Evolutionary conservation across 92 coral and sea anemone species (phyloP).

Genomic region (Parazoanthus darwini): DNA sequence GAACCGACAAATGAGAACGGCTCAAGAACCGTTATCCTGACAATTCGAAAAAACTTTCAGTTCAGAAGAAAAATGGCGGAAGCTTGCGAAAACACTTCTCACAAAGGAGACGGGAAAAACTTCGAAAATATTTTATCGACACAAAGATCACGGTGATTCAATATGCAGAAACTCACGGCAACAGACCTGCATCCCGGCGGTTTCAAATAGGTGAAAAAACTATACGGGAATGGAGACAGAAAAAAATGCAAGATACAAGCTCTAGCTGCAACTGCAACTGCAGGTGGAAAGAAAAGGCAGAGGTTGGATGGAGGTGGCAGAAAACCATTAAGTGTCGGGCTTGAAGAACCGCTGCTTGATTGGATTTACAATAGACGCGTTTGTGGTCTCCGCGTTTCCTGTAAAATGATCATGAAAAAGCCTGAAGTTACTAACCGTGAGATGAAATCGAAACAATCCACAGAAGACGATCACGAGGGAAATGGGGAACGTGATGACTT

Average conservation of each 20-base stretch:
- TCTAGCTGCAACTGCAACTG: constrained; percentile 24
- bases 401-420: constrained; percentile 64
- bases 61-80: background rate
- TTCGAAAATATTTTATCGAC: background rate
- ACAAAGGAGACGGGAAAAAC: background rate
- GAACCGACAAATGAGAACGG: no score
- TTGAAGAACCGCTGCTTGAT: constrained; percentile 8
- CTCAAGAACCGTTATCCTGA: no score
- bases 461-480: constrained; percentile 12
- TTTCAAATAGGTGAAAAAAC: constrained; percentile 23
- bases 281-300: constrained; percentile 21
- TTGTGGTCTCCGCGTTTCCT: constrained; percentile 50
- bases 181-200: constrained; percentile 69
- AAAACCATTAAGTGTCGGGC: constrained; percentile 13
- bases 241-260: constrained; percentile 8
- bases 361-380: constrained; percentile 7
- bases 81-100: background rate
- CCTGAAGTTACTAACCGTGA: constrained; percentile 59
- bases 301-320: constrained; percentile 33
- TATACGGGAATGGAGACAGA: constrained; percentile 26
- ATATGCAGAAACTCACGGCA: constrained; percentile 72
- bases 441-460: constrained; percentile 33
- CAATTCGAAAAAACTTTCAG: background rate
- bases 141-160: constrained; percentile 41
- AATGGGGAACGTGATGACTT: constrained; percentile 38